These are phyloP conservation scores for Peucedramus taeniatus DNA, from an alignment of 2,113 vertebrate genomes.

Conservation along the genomic window DNA sequence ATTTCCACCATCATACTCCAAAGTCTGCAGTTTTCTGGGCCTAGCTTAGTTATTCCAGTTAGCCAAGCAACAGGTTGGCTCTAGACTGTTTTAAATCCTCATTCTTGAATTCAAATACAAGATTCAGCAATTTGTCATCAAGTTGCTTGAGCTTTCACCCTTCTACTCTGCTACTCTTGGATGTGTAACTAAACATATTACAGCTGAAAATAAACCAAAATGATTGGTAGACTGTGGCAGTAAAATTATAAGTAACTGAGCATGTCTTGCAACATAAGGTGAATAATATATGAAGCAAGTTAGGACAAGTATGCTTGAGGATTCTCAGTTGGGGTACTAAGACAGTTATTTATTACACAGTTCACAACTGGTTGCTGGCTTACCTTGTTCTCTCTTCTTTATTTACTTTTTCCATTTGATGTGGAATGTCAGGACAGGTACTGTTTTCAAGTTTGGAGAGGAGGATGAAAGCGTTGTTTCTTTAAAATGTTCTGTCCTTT, in stretches of 20 bases:
- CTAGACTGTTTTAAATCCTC: not conserved
- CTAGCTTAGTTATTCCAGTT: not conserved
- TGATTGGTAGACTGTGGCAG: not conserved
- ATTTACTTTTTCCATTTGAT: not conserved
- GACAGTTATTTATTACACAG: not conserved
- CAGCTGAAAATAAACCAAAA: not conserved
- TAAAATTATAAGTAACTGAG: not conserved
- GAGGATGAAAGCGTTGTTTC: not conserved
- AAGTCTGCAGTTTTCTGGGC: not conserved
- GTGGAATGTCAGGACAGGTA: not conserved
- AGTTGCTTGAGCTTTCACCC: not conserved
- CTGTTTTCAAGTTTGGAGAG: not conserved
- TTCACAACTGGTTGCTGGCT: not conserved
- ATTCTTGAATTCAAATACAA: not conserved
- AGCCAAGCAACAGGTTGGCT: not conserved
- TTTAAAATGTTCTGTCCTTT: not conserved
- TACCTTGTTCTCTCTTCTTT: not conserved
- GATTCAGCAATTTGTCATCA: not conserved
- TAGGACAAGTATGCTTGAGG: not conserved
- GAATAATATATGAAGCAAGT: not conserved
- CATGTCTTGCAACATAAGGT: not conserved
- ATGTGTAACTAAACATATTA: not conserved
- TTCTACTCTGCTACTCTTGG: not conserved
- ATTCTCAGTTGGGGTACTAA: not conserved
- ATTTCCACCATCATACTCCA: not conserved